phyloP scores from a whole-genome alignment of 2,797 vertebrate species.

The Neopelma chrysocephalum region DNA sequence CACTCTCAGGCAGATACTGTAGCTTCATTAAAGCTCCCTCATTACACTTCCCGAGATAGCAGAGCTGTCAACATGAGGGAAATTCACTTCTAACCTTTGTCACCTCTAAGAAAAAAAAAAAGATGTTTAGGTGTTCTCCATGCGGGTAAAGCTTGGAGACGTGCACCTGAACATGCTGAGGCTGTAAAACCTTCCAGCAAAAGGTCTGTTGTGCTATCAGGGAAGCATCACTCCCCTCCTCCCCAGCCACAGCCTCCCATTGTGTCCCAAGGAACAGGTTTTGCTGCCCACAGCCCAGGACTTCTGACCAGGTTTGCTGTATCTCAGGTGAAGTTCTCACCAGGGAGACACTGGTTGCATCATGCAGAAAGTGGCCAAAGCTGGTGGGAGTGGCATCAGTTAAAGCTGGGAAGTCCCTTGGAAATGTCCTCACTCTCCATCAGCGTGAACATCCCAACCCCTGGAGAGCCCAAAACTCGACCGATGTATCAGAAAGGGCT shows the following conservation, averaged over 20 bases:
- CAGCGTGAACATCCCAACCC: accelerated
- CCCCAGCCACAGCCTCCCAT: not conserved
- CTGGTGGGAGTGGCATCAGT: accelerated
- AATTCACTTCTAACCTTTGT: not conserved
- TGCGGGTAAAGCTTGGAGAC: not conserved
- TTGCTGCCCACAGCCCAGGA: not conserved
- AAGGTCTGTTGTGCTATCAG: not conserved
- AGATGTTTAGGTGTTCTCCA: accelerated
- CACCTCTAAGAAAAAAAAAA: not conserved
- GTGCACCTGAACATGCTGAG: not conserved
- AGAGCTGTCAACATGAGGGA: not conserved
- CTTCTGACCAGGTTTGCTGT: not conserved
- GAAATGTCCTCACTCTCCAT: accelerated
- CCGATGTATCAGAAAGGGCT: not conserved
- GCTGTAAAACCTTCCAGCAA: not conserved
- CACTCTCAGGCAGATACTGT: not conserved
- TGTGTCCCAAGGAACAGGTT: not conserved
- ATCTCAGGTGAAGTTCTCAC: not conserved
- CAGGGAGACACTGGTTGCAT: accelerated
- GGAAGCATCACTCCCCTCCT: not conserved
- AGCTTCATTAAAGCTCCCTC: slow-evolving; percentile 41
- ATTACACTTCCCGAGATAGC: not conserved
- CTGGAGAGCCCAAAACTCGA: not conserved
- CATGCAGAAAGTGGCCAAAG: not conserved
- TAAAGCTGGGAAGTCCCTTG: not conserved